Evolutionary conservation across 2,113 vertebrate species (phyloP).

Genomic region (Cheilinus undulatus): DNA sequence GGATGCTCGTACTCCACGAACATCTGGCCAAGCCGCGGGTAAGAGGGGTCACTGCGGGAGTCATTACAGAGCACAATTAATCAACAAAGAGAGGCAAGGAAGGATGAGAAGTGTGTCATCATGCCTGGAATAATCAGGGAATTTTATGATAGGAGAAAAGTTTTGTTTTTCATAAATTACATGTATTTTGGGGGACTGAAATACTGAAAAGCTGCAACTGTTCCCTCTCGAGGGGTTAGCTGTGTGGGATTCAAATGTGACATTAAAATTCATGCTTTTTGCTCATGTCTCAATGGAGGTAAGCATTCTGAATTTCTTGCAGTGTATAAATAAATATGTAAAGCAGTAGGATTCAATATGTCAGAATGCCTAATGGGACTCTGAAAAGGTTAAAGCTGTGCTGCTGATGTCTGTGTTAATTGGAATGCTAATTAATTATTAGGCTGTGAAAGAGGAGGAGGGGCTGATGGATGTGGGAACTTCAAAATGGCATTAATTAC

Average conservation of each 20-base stretch:
- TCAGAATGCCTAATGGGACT: neutral
- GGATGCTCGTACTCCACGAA: constrained; percentile 93
- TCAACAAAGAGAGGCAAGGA: neutral
- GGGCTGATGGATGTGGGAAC: neutral
- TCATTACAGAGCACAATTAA: constrained; percentile 6
- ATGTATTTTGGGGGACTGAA: neutral
- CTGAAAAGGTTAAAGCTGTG: neutral
- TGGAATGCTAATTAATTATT: constrained; percentile 9
- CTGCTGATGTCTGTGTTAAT: constrained; percentile 15
- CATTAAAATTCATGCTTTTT: constrained; percentile 13
- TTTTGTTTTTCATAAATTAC: neutral
- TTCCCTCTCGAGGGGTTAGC: neutral
- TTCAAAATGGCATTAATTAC: neutral
- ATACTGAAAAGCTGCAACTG: neutral
- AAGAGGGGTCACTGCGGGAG: constrained; percentile 87
- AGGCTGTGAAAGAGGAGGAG: neutral
- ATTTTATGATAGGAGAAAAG: neutral
- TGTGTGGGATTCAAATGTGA: neutral
- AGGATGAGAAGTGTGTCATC: neutral
- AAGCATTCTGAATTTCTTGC: neutral
- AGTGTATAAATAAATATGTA: constrained; percentile 29
- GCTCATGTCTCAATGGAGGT: neutral
- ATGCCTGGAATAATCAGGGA: neutral
- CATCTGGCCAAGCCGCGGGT: constrained; percentile 92
- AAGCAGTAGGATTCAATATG: constrained; percentile 30